Conservation (phyloP, 2,797 vertebrate genomes). For the Gymnocypris eckloni region DNA sequence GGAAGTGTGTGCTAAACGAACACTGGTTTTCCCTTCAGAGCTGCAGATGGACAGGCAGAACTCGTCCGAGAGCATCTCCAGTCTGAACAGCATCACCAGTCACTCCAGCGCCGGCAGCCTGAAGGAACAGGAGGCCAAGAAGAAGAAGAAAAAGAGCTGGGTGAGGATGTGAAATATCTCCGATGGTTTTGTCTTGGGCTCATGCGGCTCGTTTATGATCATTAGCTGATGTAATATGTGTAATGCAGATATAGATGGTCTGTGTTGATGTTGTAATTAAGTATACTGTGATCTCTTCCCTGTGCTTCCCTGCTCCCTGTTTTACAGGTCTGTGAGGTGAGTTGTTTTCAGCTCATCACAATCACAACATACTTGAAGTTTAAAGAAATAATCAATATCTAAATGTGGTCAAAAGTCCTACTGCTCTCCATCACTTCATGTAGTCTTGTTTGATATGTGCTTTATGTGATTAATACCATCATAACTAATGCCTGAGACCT, state of each 20-base stretch:
- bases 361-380: neutral
- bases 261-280: conserved; percentile 67
- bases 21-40: conserved; percentile 73
- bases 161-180: conserved; percentile 73
- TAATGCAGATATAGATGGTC: conserved; percentile 27
- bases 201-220: neutral
- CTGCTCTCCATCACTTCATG: neutral
- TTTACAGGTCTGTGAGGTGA: conserved; percentile 98
- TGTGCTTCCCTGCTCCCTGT: conserved; percentile 88
- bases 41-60: conserved; percentile 94
- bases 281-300: conserved; percentile 78
- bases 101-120: conserved; percentile 92
- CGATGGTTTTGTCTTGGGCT: neutral
- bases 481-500: neutral
- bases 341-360: conserved; percentile 54
- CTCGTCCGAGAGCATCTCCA: conserved; percentile 96
- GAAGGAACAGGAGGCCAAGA: conserved; percentile 94
- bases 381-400: neutral
- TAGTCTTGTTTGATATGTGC: neutral
- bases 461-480: neutral
- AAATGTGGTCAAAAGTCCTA: neutral
- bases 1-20: neutral
- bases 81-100: conserved; percentile 93
- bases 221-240: neutral
- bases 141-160: conserved; percentile 99